A percentile compares a stretch with the other conserved stretches of the same genome.
Evolutionary conservation across 1,140 invertebrate genomes (phyloP).

Genomic region (Lucilia cuprina): DNA sequence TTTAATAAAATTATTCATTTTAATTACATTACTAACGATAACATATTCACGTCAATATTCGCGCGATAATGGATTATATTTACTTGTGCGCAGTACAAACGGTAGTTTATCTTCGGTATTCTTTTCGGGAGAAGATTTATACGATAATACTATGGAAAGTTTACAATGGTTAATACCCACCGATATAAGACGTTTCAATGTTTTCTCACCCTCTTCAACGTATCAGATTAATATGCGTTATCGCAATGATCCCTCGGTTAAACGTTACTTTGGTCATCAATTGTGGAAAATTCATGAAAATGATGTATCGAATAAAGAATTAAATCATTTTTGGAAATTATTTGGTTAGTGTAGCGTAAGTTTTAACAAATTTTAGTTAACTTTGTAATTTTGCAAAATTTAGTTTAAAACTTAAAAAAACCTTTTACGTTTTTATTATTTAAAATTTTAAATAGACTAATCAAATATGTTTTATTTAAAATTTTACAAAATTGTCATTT

Average conservation of each 20-base stretch:
- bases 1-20: background rate
- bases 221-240: constrained; percentile 58
- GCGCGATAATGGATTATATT: background rate
- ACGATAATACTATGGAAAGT: constrained; percentile 53
- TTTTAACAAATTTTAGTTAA: too few species aligned
- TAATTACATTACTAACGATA: background rate
- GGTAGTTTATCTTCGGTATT: constrained; percentile 41
- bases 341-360: constrained; percentile 48
- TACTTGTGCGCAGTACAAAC: constrained; percentile 48
- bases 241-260: constrained; percentile 47
- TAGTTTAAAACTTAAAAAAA: too few species aligned
- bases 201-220: constrained; percentile 51
- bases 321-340: constrained; percentile 45
- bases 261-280: constrained; percentile 51
- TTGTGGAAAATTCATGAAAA: constrained; percentile 57
- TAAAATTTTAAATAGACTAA: too few species aligned
- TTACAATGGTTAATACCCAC: constrained; percentile 54
- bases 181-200: constrained; percentile 51
- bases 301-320: constrained; percentile 40
- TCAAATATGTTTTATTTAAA: too few species aligned
- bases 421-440: too few species aligned
- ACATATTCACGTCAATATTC: background rate
- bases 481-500: too few species aligned
- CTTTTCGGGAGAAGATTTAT: constrained; percentile 50
- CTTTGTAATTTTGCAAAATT: too few species aligned